Conservation (phyloP, 2,888 invertebrate species). For the Drosophila buzzatii region DNA sequence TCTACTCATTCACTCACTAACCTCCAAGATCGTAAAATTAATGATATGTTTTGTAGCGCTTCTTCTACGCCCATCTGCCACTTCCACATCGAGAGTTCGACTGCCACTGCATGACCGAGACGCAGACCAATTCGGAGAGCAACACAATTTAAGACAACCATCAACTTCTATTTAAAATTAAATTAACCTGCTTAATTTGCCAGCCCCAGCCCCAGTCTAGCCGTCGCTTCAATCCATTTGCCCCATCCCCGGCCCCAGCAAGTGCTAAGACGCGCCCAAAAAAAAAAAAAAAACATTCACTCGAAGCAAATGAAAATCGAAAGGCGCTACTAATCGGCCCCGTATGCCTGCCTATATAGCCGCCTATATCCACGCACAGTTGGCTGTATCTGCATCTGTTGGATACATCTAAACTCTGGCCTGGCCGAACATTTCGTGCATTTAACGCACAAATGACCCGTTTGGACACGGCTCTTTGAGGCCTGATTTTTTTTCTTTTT, state of each 20-base stretch:
- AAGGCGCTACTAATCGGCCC: slow-evolving; percentile 79
- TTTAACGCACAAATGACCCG: slow-evolving; percentile 76
- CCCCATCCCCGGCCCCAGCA: slow-evolving; percentile 1
- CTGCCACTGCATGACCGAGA: slow-evolving; percentile 42
- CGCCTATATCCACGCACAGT: slow-evolving; percentile 40
- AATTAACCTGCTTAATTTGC: slow-evolving; percentile 79
- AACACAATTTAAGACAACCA: slow-evolving; percentile 58
- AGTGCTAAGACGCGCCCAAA: slow-evolving; percentile 62
- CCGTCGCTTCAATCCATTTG: slow-evolving; percentile 1
- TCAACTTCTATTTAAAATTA: slow-evolving; percentile 79
- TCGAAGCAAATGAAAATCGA: slow-evolving; percentile 65
- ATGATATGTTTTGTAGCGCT: slow-evolving; percentile 66
- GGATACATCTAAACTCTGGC: slow-evolving; percentile 49
- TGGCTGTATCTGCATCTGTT: slow-evolving; percentile 44
- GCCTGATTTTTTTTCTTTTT: slow-evolving; percentile 41
- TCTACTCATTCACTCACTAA: slow-evolving; percentile 62
- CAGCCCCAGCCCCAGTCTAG: slow-evolving; percentile 18
- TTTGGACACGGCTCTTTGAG: slow-evolving; percentile 57
- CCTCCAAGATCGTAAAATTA: slow-evolving; percentile 76
- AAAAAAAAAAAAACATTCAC: slow-evolving; percentile 58
- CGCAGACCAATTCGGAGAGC: neutral
- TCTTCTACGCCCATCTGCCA: slow-evolving; percentile 59
- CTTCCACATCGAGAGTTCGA: slow-evolving; percentile 10
- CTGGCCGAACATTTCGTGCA: slow-evolving; percentile 70
- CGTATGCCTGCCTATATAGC: slow-evolving; percentile 67